Percentiles rank a stretch among this genome's conserved stretches.
Conservation (phyloP, 2,888 invertebrate genomes). For the Cephus rjabovi region DNA sequence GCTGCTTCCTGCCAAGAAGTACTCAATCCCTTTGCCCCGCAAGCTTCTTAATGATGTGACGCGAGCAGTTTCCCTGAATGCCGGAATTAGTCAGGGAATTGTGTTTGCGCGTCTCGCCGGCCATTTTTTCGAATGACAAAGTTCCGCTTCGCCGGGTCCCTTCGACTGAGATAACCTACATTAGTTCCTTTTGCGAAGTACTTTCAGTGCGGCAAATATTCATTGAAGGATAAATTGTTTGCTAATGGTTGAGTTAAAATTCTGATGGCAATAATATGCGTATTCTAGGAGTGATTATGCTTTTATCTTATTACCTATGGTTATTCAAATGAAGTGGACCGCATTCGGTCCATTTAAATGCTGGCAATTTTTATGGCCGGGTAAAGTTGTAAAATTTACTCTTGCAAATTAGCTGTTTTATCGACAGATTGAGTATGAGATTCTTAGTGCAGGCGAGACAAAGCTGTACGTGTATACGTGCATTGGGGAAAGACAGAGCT, state of each 20-base stretch:
- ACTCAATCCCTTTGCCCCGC: background rate
- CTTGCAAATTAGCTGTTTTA: background rate
- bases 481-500: background rate
- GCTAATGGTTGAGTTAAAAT: background rate
- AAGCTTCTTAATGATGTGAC: background rate
- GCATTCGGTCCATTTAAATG: background rate
- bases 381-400: background rate
- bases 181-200: background rate
- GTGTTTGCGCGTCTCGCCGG: background rate
- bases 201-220: background rate
- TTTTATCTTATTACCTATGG: background rate
- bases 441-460: background rate
- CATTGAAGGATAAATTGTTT: background rate
- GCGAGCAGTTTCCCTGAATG: background rate
- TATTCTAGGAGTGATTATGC: background rate
- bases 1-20: background rate
- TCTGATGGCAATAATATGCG: background rate
- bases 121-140: background rate
- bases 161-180: background rate
- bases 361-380: background rate
- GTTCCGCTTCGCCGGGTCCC: background rate
- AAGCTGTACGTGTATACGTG: background rate
- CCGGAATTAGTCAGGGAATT: background rate
- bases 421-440: background rate
- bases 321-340: background rate